A percentile compares a stretch with the other conserved stretches of the same genome.
phyloP scores from a whole-genome alignment of 2,113 vertebrate species.

The Colius striatus region DNA sequence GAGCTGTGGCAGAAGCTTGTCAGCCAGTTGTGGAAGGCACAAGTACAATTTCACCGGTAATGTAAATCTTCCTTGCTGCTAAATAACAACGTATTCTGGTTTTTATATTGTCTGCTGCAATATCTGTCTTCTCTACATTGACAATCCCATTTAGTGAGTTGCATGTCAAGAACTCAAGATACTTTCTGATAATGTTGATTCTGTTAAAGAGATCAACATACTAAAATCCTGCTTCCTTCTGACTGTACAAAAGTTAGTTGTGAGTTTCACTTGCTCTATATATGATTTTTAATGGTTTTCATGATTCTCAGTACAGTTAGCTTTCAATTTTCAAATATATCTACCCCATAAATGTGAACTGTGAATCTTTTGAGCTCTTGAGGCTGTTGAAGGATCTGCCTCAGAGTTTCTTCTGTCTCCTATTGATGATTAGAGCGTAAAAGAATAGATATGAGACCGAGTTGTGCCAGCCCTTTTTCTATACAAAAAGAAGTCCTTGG shows the following conservation, averaged over 20 bases:
- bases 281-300: neutral
- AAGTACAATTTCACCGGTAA: slow-evolving; percentile 92
- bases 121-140: neutral
- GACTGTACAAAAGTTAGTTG: neutral
- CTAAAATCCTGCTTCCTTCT: neutral
- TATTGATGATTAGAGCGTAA: neutral
- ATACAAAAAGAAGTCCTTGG: neutral
- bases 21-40: slow-evolving; percentile 93
- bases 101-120: neutral
- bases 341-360: neutral
- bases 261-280: neutral
- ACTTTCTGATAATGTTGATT: neutral
- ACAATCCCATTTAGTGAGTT: neutral
- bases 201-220: neutral
- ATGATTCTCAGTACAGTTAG: neutral
- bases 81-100: neutral
- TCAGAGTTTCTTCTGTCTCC: neutral
- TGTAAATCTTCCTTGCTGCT: neutral
- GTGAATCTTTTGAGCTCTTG: neutral
- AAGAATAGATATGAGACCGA: neutral
- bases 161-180: rapidly evolving
- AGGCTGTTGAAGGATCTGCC: neutral
- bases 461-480: neutral
- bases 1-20: slow-evolving; percentile 96
- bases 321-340: neutral